These are phyloP conservation scores for Nothoprocta pentlandii DNA, from an alignment of 2,113 vertebrate genomes.

Conservation along the genomic window DNA sequence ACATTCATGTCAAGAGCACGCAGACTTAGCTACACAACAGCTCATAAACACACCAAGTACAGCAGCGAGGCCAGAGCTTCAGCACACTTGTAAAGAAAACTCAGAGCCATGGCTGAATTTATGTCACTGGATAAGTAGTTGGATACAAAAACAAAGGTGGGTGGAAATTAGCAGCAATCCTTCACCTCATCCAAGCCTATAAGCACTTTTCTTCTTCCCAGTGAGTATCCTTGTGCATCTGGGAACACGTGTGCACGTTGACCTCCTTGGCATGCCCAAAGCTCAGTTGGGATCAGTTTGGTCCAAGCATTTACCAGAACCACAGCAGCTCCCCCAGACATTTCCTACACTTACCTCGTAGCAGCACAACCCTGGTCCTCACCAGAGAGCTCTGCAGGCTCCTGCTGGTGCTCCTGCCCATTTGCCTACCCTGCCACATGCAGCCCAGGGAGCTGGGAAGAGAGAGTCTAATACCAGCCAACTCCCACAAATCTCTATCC, in stretches of 20 bases:
- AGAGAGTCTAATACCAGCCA: not conserved
- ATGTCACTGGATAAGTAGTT: not conserved
- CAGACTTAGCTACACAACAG: not conserved
- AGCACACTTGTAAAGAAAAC: not conserved
- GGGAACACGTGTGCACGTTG: not conserved
- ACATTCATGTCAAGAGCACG: accelerated
- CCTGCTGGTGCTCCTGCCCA: not conserved
- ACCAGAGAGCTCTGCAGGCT: not conserved
- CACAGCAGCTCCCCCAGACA: not conserved
- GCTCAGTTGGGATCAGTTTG: not conserved
- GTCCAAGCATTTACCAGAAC: not conserved
- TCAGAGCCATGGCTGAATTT: not conserved
- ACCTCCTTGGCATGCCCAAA: not conserved
- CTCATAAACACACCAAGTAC: not conserved
- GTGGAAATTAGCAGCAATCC: not conserved
- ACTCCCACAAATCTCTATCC: not conserved
- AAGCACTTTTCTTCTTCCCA: not conserved
- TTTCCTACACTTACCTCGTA: not conserved
- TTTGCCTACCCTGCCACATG: not conserved
- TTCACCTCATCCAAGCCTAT: not conserved
- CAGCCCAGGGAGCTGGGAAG: not conserved
- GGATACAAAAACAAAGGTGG: not conserved
- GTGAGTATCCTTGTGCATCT: not conserved
- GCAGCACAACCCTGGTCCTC: not conserved
- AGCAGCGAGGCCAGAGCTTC: not conserved